Conservation (phyloP, 2,797 vertebrate species). For the Sardinella longiceps region DNA sequence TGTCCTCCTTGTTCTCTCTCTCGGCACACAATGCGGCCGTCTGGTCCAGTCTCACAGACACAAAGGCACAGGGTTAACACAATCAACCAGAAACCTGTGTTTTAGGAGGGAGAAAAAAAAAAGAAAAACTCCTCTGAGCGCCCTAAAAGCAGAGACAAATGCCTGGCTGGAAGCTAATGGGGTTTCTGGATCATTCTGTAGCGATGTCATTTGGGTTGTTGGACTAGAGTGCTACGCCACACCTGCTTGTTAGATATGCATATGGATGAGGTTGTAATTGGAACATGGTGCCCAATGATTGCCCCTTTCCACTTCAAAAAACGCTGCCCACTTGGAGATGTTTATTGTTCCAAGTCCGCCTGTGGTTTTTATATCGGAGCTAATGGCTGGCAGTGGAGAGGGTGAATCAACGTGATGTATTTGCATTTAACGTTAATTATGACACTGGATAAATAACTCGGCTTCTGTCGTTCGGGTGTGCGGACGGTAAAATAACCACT, state of each 20-base stretch:
- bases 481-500: constrained; percentile 19
- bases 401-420: constrained; percentile 22
- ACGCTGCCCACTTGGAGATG: constrained; percentile 5
- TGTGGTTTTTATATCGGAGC: constrained; percentile 29
- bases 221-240: constrained; percentile 57
- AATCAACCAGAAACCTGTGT: constrained; percentile 62
- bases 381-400: background rate
- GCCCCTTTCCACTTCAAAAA: constrained; percentile 14
- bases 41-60: constrained; percentile 54
- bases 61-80: constrained; percentile 63
- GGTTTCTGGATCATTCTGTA: background rate
- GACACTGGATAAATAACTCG: constrained; percentile 7
- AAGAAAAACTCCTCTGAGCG: background rate
- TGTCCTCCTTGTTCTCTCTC: constrained; percentile 49
- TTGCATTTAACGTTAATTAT: constrained; percentile 32
- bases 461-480: background rate
- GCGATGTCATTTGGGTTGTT: constrained; percentile 44
- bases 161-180: background rate
- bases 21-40: constrained; percentile 46
- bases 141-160: constrained; percentile 34
- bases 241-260: constrained; percentile 61
- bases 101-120: background rate
- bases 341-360: constrained; percentile 35
- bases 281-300: constrained; percentile 16
- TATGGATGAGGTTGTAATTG: constrained; percentile 27